A percentile compares a stretch with the other conserved stretches of the same genome.
Conservation (phyloP, 2,113 vertebrate species). For the Aplodontia rufa region DNA sequence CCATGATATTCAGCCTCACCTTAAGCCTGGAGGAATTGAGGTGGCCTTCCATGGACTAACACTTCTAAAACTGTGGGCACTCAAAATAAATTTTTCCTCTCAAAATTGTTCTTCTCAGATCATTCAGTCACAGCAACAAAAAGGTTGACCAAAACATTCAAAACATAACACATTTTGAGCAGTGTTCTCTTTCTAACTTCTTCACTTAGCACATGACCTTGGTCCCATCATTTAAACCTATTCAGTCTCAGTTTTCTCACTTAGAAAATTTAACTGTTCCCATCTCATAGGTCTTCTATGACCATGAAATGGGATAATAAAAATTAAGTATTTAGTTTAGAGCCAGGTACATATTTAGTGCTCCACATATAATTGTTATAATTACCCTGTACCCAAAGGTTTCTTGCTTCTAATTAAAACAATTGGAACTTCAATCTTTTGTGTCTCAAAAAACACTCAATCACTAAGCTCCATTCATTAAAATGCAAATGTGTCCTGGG, state of each 20-base stretch:
- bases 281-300: not conserved
- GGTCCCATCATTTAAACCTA: not conserved
- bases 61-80: too few relatives aligned
- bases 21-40: too few relatives aligned
- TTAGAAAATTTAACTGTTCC: not conserved
- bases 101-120: too few relatives aligned
- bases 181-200: not conserved
- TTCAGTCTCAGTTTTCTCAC: not conserved
- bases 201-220: not conserved
- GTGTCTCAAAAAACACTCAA: constrained; percentile 33
- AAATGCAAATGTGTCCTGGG: not conserved
- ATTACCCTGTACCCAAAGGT: constrained; percentile 20
- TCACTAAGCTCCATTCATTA: constrained; percentile 47
- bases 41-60: too few relatives aligned
- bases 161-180: too few relatives aligned
- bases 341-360: not conserved
- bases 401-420: constrained; percentile 46
- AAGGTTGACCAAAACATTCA: too few relatives aligned
- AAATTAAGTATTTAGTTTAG: constrained; percentile 21
- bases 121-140: too few relatives aligned
- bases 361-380: constrained; percentile 26
- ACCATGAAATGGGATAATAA: not conserved
- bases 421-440: constrained; percentile 23
- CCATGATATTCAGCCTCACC: too few relatives aligned
- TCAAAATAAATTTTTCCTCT: too few relatives aligned